phyloP scores from a whole-genome alignment of 2,888 invertebrate species.

The Tridacna gigas region DNA sequence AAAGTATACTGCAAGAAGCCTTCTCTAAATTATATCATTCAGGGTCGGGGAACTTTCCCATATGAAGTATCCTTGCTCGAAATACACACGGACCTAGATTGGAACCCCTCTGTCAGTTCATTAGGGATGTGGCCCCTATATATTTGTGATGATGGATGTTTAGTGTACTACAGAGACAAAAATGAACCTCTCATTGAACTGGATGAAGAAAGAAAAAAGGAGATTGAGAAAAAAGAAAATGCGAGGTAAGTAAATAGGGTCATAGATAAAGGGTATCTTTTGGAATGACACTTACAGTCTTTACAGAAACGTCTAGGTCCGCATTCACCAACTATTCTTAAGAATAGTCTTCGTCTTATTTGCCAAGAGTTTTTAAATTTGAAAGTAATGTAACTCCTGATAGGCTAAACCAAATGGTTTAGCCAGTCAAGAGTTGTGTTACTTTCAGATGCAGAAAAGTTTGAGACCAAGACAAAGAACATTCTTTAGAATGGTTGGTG shows the following conservation, averaged over 20 bases:
- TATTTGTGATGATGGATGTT: constrained; percentile 88
- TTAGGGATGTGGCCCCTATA: constrained; percentile 87
- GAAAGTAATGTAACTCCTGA: no score
- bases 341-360: no score
- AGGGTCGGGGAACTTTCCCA: constrained; percentile 87
- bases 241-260: constrained; percentile 74
- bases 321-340: no score
- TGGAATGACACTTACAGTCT: no score
- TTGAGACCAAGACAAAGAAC: no score
- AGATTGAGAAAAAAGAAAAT: constrained; percentile 88
- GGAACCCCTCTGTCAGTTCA: constrained; percentile 87
- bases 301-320: no score
- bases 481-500: no score
- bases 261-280: no score
- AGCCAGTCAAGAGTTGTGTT: no score
- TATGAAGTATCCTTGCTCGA: constrained; percentile 88
- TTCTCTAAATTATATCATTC: neutral
- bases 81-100: constrained; percentile 88
- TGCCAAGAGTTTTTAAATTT: no score
- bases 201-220: constrained; percentile 88
- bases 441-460: no score
- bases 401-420: no score
- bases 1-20: neutral
- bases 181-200: constrained; percentile 88
- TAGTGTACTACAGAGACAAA: constrained; percentile 90